Conservation (phyloP, 2,113 vertebrate genomes). For the Gavia stellata region DNA sequence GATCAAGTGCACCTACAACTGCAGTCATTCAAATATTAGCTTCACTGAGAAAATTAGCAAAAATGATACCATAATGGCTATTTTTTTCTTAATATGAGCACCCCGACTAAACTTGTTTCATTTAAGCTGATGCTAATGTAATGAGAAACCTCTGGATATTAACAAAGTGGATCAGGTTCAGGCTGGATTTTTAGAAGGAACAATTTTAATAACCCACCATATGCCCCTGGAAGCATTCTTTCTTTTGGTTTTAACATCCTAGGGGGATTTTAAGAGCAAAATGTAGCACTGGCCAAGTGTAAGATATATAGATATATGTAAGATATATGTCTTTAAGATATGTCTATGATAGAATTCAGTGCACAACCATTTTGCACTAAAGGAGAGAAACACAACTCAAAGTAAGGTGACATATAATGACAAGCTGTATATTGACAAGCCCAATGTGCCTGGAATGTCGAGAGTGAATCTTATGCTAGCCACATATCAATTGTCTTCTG, state of each 20-base stretch:
- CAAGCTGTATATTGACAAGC: background rate
- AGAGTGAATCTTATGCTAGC: background rate
- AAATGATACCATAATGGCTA: background rate
- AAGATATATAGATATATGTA: background rate
- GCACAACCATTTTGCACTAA: background rate
- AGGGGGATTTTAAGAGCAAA: background rate
- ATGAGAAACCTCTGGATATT: background rate
- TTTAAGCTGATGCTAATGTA: background rate
- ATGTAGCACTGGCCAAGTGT: background rate
- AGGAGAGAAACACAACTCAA: background rate
- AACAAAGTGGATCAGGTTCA: background rate
- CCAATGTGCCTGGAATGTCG: background rate
- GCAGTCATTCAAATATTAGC: background rate
- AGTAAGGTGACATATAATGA: background rate
- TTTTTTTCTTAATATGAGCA: background rate
- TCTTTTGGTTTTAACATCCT: background rate
- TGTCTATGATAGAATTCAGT: background rate
- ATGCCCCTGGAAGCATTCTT: background rate
- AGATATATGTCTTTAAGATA: background rate
- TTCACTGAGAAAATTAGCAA: background rate
- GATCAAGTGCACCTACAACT: background rate
- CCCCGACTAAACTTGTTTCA: background rate
- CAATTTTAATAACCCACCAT: background rate
- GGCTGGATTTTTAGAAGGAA: background rate
- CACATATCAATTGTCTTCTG: background rate